Conservation (phyloP, 2,888 invertebrate species). For the Sepiola atlantica region DNA sequence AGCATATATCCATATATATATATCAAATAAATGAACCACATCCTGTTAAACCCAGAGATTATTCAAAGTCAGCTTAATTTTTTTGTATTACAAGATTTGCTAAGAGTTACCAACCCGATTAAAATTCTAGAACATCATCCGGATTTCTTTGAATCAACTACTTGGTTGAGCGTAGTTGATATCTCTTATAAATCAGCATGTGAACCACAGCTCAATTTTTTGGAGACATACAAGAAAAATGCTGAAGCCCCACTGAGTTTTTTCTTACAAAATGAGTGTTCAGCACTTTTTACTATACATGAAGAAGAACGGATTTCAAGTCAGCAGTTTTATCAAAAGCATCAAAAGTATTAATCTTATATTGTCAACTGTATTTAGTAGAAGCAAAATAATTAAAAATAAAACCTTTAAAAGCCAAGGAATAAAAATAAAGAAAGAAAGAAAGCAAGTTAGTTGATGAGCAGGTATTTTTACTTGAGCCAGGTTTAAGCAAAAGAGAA, state of each 20-base stretch:
- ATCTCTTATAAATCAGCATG: not conserved
- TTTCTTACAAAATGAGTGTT: not conserved
- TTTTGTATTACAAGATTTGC: not conserved
- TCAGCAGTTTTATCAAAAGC: not conserved
- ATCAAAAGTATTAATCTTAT: not conserved
- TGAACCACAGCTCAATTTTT: not conserved
- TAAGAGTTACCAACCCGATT: not conserved
- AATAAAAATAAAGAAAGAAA: not conserved
- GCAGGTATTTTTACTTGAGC: not conserved
- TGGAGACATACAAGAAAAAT: not conserved
- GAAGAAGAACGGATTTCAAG: not conserved
- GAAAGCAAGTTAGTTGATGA: not conserved
- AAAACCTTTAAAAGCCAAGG: not conserved
- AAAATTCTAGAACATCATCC: not conserved
- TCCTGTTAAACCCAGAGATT: constrained; percentile 22
- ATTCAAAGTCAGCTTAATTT: not conserved
- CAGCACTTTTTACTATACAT: not conserved
- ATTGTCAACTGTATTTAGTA: not conserved
- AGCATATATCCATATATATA: not conserved
- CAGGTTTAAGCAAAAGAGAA: not conserved
- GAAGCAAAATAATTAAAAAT: not conserved
- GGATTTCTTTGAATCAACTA: not conserved
- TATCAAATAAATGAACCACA: not conserved
- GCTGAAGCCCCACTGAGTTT: not conserved
- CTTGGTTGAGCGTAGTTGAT: not conserved